Conservation (phyloP, 92 coral and sea anemone species). For the Anthopleura xanthogrammica region DNA sequence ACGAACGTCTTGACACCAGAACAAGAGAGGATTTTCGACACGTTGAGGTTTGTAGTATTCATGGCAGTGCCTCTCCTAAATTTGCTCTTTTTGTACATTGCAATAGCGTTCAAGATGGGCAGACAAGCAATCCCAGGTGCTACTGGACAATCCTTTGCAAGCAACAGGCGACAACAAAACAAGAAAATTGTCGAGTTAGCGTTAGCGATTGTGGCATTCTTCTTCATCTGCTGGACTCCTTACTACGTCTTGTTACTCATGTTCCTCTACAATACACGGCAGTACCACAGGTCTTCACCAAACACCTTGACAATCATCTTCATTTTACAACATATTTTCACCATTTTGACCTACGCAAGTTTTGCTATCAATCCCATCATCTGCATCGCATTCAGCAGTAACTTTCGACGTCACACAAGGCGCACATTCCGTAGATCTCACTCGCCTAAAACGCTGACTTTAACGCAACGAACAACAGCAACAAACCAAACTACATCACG, state of each 20-base stretch:
- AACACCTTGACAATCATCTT: background rate
- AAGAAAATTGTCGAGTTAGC: slow-evolving; percentile 15
- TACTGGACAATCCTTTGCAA: background rate
- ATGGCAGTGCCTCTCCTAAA: slow-evolving; percentile 13
- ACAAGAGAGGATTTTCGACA: slow-evolving; percentile 18
- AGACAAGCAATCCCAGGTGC: slow-evolving; percentile 28
- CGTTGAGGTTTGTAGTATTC: slow-evolving; percentile 19
- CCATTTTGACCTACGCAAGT: slow-evolving; percentile 29
- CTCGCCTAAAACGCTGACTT: background rate
- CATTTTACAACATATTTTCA: background rate
- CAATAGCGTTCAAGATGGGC: slow-evolving; percentile 19
- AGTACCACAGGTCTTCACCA: background rate
- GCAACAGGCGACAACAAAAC: slow-evolving; percentile 19
- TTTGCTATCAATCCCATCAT: slow-evolving; percentile 27
- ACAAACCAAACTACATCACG: slow-evolving; percentile 4
- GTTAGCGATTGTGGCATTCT: slow-evolving; percentile 2
- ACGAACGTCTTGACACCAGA: background rate
- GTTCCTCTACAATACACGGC: background rate
- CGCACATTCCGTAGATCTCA: slow-evolving; percentile 1
- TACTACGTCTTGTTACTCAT: slow-evolving; percentile 16
- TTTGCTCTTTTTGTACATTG: background rate
- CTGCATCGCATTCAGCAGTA: slow-evolving; percentile 33
- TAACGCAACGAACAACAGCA: slow-evolving; percentile 1
- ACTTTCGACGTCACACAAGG: slow-evolving; percentile 13
- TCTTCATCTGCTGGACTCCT: slow-evolving; percentile 32